These are phyloP conservation scores for Calidris pugnax DNA, from an alignment of 2,113 vertebrate species.

Conservation along the genomic window DNA sequence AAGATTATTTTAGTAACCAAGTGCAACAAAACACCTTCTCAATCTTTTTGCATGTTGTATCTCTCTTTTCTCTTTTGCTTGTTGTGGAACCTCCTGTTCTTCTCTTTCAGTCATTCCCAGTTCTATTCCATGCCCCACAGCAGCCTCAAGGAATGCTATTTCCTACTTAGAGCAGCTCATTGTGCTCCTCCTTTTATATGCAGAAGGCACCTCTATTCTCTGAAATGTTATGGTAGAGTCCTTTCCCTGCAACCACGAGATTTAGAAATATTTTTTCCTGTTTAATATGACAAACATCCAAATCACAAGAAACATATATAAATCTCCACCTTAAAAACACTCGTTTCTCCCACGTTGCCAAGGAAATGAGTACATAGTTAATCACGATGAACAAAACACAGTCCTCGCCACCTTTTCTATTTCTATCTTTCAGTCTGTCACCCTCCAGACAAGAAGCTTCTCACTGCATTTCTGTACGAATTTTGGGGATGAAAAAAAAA, in stretches of 20 bases:
- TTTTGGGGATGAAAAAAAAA: neutral
- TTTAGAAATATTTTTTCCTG: neutral
- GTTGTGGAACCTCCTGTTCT: neutral
- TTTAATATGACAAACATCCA: neutral
- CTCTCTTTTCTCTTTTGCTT: neutral
- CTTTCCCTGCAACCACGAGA: neutral
- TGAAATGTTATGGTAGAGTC: neutral
- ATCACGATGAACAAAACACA: conserved; percentile 15
- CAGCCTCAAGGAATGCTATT: neutral
- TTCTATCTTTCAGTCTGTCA: neutral
- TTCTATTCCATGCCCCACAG: neutral
- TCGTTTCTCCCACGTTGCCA: conserved; percentile 25
- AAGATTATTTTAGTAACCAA: neutral
- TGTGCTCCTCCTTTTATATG: neutral
- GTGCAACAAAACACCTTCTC: neutral
- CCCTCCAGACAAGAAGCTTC: neutral
- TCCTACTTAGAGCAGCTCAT: neutral
- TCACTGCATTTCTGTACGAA: neutral
- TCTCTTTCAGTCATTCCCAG: neutral
- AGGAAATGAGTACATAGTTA: conserved; percentile 53
- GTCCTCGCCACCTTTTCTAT: neutral
- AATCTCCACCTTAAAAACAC: conserved; percentile 1
- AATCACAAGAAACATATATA: neutral
- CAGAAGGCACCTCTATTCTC: neutral
- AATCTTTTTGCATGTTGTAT: neutral